These are phyloP conservation scores for Furcifer pardalis DNA, from an alignment of 2,797 vertebrate genomes.

Conservation along the genomic window DNA sequence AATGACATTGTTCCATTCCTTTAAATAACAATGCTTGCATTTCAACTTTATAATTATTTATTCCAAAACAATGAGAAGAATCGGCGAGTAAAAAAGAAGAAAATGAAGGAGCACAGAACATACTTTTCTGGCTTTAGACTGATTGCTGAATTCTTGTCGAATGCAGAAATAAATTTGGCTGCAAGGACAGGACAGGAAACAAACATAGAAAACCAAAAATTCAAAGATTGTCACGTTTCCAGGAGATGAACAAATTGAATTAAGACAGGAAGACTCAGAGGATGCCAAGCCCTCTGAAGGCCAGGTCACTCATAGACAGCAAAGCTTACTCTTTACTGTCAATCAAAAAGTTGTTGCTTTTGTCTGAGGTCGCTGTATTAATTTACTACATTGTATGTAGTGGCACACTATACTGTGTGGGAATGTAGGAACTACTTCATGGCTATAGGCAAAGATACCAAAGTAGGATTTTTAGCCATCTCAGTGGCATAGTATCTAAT, in stretches of 20 bases:
- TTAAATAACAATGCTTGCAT: not conserved
- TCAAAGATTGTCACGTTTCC: constrained; percentile 13
- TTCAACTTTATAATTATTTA: not conserved
- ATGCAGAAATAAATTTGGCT: constrained; percentile 34
- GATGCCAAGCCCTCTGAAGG: constrained; percentile 14
- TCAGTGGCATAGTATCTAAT: not conserved
- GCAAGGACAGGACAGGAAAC: constrained; percentile 22
- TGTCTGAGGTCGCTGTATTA: constrained; percentile 17
- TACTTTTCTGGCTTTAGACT: constrained; percentile 24
- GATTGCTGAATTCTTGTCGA: not conserved
- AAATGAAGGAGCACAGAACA: not conserved
- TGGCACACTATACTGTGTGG: not conserved
- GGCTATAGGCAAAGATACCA: not conserved
- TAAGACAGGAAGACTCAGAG: constrained; percentile 21
- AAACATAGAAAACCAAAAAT: not conserved
- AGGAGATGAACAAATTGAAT: constrained; percentile 38
- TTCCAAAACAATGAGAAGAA: not conserved
- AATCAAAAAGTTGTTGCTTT: constrained; percentile 3
- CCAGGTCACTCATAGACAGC: constrained; percentile 11
- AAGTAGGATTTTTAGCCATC: not conserved
- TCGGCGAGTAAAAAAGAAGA: not conserved
- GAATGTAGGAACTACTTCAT: constrained; percentile 1
- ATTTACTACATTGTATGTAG: not conserved
- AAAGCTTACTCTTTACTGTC: not conserved
- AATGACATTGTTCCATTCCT: not conserved